Percentiles rank a stretch among this genome's conserved stretches.
These are phyloP conservation scores for Nesospiza acunhae DNA, from an alignment of 2,113 vertebrate genomes.

Conservation along the genomic window DNA sequence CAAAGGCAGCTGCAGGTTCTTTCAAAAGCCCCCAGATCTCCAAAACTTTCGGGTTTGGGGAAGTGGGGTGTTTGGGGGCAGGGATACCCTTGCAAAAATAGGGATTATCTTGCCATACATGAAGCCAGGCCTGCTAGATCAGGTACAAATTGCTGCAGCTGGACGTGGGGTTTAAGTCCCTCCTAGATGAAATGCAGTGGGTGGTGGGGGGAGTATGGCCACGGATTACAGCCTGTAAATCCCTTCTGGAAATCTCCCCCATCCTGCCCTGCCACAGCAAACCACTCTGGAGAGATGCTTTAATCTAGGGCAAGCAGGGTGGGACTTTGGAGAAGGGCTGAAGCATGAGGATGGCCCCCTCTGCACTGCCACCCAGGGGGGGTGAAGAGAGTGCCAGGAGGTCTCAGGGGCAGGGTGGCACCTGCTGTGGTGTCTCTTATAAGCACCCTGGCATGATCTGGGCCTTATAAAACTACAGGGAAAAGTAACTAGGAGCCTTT, in stretches of 20 bases:
- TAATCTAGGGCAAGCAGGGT: not conserved
- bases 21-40: not conserved
- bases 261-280: not conserved
- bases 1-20: slow-evolving; percentile 52
- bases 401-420: not conserved
- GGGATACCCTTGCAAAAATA: not conserved
- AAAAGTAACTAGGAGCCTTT: not conserved
- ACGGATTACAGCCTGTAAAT: not conserved
- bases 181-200: not conserved
- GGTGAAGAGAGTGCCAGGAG: rapidly evolving
- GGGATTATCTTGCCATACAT: not conserved
- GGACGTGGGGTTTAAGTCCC: not conserved
- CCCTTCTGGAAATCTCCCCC: slow-evolving; percentile 11
- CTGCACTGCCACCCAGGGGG: rapidly evolving
- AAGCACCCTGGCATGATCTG: rapidly evolving
- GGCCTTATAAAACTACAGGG: not conserved
- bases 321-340: not conserved
- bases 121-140: not conserved
- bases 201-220: not conserved
- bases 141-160: slow-evolving; percentile 26
- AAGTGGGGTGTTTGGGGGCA: not conserved
- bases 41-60: not conserved
- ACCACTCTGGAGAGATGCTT: not conserved
- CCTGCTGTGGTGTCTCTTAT: not conserved
- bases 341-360: not conserved